phyloP scores from a whole-genome alignment of 1,140 invertebrate genomes.

The Drosophila tristis region DNA sequence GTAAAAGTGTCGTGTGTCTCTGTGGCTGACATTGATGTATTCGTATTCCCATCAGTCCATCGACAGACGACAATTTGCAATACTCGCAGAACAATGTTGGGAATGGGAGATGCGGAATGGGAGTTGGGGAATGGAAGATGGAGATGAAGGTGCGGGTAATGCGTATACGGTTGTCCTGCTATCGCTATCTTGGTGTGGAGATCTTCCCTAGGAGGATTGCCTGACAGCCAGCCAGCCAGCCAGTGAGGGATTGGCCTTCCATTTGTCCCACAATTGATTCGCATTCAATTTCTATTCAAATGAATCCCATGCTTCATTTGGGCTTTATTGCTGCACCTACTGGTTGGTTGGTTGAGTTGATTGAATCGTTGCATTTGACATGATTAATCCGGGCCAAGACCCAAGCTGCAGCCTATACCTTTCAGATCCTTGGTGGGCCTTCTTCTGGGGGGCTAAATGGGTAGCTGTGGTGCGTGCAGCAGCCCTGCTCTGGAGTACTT shows the following conservation, averaged over 20 bases:
- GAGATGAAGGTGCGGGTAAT: slow-evolving; percentile 5
- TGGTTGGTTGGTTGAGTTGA: not conserved
- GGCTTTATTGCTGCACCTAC: no score
- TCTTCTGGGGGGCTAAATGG: not conserved
- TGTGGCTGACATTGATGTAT: slow-evolving; percentile 69
- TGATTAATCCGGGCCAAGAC: not conserved
- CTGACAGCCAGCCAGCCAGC: slow-evolving; percentile 9
- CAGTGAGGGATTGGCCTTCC: slow-evolving; percentile 9
- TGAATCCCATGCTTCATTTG: no score
- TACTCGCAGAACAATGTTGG: slow-evolving; percentile 57
- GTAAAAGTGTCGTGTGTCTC: slow-evolving; percentile 71
- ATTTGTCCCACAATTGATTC: no score
- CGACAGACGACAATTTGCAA: slow-evolving; percentile 52
- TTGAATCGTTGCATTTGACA: not conserved
- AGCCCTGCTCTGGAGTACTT: no score
- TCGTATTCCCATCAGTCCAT: slow-evolving; percentile 60
- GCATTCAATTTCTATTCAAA: no score
- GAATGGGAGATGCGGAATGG: slow-evolving; percentile 6
- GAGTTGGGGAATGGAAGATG: no score
- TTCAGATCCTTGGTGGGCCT: not conserved
- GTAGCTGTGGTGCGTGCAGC: no score
- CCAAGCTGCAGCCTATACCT: not conserved
- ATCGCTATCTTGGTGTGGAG: slow-evolving; percentile 14
- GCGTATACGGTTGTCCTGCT: slow-evolving; percentile 13
- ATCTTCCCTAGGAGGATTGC: slow-evolving; percentile 12